Evolutionary conservation across 2,797 vertebrate species (phyloP).

Genomic region (Melanotaenia maccullochi): DNA sequence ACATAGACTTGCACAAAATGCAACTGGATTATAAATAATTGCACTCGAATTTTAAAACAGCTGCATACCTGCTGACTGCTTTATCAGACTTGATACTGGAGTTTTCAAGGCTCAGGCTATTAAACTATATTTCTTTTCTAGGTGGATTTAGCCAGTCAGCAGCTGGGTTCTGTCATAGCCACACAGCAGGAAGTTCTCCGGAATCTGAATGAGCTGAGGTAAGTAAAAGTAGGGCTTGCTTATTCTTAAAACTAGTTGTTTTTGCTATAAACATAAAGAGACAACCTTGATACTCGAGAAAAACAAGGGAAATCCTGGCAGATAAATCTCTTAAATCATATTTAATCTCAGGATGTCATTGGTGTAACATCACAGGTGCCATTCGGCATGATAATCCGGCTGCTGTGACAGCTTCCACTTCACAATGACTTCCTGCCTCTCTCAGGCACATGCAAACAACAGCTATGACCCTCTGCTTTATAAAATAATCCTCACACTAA

Average conservation of each 20-base stretch:
- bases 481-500: constrained; percentile 19
- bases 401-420: constrained; percentile 8
- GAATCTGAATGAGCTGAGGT: constrained; percentile 92
- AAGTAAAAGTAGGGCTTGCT: constrained; percentile 54
- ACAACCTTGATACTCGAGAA: constrained; percentile 45
- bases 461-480: background rate
- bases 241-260: constrained; percentile 42
- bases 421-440: background rate
- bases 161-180: constrained; percentile 83
- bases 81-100: constrained; percentile 1
- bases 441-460: background rate
- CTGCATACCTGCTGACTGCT: background rate
- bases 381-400: constrained; percentile 63
- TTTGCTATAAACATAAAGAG: constrained; percentile 38
- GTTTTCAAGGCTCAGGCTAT: background rate
- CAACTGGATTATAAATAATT: background rate
- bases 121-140: constrained; percentile 19
- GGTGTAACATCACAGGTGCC: constrained; percentile 63
- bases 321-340: constrained; percentile 67
- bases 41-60: background rate
- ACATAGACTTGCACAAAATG: background rate
- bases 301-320: constrained; percentile 68
- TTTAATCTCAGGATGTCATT: constrained; percentile 69
- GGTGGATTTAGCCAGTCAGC: constrained; percentile 81
- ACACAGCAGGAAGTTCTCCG: constrained; percentile 91